Evolutionary conservation across 1,140 invertebrate species (phyloP).

Genomic region (Bombus soroeensis): DNA sequence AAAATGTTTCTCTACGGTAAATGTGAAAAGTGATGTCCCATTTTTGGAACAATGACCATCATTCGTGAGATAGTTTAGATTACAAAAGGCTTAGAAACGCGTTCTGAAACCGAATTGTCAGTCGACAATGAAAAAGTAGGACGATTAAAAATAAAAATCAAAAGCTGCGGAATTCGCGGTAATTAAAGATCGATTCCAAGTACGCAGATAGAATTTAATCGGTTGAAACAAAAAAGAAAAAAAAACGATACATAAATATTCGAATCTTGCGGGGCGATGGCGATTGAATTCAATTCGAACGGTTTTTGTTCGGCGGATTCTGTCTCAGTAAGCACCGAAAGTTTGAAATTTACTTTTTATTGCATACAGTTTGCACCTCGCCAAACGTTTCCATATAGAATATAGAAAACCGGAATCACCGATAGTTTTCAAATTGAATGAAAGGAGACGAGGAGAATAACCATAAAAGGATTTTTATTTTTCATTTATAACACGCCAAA

Average conservation of each 20-base stretch:
- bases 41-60: slow-evolving; percentile 3
- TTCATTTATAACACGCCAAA: neutral
- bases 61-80: neutral
- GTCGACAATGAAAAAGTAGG: neutral
- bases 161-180: no score
- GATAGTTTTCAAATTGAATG: neutral
- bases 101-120: neutral
- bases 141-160: neutral
- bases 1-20: neutral
- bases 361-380: neutral
- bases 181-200: neutral
- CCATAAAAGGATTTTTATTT: neutral
- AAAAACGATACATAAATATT: neutral
- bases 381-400: neutral
- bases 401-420: neutral
- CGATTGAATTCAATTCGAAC: slow-evolving; percentile 2
- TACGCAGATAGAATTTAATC: no score
- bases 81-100: neutral
- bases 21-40: neutral
- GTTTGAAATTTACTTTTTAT: slow-evolving; percentile 40
- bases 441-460: neutral
- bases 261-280: neutral
- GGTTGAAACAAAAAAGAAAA: neutral
- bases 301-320: neutral
- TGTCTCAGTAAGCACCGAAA: slow-evolving; percentile 4